Evolutionary conservation across 2,113 vertebrate species (phyloP).

Genomic region (Myrmecophaga tridactyla): DNA sequence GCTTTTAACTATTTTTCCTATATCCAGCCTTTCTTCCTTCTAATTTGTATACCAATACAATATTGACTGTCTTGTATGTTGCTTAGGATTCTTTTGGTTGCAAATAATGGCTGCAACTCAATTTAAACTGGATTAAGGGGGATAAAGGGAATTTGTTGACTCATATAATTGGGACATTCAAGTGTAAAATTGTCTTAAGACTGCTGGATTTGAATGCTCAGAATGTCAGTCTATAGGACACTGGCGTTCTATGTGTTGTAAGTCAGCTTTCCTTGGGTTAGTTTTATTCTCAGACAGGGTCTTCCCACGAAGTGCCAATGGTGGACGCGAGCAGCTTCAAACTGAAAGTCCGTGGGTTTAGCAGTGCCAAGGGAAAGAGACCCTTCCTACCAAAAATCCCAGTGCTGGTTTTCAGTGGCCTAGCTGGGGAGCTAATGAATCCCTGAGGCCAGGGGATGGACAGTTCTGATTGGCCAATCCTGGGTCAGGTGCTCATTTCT

Average conservation of each 20-base stretch:
- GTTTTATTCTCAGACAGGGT: not conserved
- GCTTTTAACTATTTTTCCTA: not conserved
- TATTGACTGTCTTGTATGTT: slow-evolving; percentile 22
- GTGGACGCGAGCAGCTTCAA: not conserved
- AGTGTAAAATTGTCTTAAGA: not conserved
- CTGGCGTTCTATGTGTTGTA: not conserved
- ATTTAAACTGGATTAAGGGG: not conserved
- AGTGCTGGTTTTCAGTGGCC: not conserved
- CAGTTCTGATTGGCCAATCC: not conserved
- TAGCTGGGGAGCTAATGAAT: not conserved
- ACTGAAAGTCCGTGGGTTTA: not conserved
- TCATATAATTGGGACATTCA: not conserved
- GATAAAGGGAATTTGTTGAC: not conserved
- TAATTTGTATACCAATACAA: not conserved
- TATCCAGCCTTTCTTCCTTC: not conserved
- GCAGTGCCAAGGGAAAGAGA: not conserved
- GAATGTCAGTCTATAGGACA: not conserved
- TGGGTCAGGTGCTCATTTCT: not conserved
- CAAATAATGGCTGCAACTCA: not conserved
- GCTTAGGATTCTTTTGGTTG: slow-evolving; percentile 22
- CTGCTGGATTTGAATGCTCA: not conserved
- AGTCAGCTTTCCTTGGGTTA: not conserved
- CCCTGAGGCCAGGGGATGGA: not conserved
- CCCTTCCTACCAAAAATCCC: not conserved
- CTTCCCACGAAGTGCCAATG: not conserved